A percentile compares a stretch with the other conserved stretches of the same genome.
Evolutionary conservation across 2,888 invertebrate genomes (phyloP).

Genomic region (Xylota segnis): DNA sequence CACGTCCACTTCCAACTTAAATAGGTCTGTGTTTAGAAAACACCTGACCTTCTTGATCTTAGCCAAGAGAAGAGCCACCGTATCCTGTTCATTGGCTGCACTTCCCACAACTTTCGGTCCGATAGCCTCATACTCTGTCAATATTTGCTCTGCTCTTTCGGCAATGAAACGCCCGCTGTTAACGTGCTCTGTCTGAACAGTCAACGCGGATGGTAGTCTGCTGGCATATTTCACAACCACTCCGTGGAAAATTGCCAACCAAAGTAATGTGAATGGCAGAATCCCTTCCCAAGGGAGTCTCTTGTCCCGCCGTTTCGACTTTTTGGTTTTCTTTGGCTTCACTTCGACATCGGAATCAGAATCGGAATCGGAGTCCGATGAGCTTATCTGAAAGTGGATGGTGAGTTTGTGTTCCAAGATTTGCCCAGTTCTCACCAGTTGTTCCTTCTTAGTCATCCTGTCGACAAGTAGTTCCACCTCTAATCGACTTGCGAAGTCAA

Average conservation of each 20-base stretch:
- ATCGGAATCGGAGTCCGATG: slow-evolving; percentile 17
- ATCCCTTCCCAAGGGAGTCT: slow-evolving; percentile 61
- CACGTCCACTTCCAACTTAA: slow-evolving; percentile 80
- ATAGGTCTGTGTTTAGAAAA: slow-evolving; percentile 79
- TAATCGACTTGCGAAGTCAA: neutral
- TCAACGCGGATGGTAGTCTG: slow-evolving; percentile 79
- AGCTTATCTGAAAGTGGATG: slow-evolving; percentile 1
- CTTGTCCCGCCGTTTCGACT: neutral
- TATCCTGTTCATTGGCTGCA: slow-evolving; percentile 88
- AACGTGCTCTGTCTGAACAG: slow-evolving; percentile 75
- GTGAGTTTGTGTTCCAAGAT: neutral
- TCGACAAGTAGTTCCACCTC: neutral
- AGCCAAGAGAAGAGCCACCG: slow-evolving; percentile 85
- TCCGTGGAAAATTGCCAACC: slow-evolving; percentile 80
- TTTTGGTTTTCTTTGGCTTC: slow-evolving; percentile 10
- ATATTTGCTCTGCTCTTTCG: slow-evolving; percentile 87
- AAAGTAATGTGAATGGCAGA: slow-evolving; percentile 79
- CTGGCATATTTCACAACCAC: slow-evolving; percentile 79
- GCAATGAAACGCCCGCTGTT: slow-evolving; percentile 87
- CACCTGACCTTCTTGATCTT: slow-evolving; percentile 79
- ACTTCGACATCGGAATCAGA: slow-evolving; percentile 33
- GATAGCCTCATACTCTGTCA: slow-evolving; percentile 87
- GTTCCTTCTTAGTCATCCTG: slow-evolving; percentile 1
- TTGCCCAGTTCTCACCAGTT: neutral
- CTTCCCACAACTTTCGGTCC: slow-evolving; percentile 91